Base-by-base conservation (phyloP, 1,140 invertebrate genomes). In the Ceratina australensis region DNA sequence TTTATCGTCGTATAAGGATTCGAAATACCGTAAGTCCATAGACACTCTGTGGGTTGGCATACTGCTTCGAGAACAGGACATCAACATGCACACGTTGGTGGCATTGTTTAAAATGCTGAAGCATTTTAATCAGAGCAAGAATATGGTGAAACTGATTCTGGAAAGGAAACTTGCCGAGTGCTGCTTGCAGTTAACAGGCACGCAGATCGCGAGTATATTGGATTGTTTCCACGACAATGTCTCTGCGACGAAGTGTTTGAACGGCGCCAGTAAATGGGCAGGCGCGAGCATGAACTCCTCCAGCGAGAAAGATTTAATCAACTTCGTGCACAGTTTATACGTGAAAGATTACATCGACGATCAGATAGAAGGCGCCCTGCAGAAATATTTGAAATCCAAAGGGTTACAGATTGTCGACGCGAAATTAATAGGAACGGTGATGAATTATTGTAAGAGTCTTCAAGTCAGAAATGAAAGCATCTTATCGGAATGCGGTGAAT, bases 21-120 rank as follows among this genome's bases (percentile, higher is more conserved):
- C 88, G 5, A 92, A 92, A 66, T 94, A 93, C 88, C 86, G 87
- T 64, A 90, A 93, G 47, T 89, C 90, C 16, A 91, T 95, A 64
- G 95, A 96, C 78, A 94, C 94, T 86, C 84, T 96, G n/a, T 96
- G 95, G 95, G 89, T 94, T 79, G 95, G 95, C 42, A 93, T 96
- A 68, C 89, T 93, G 49, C 93, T 93, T 12, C 93, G 92, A 75
- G 93, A 94, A 74, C 86, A 92, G 22, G 93, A 95, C 18, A 95
- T 96, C 20, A 91, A 93, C 87, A 92, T 92, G 74, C 87, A 89
- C 15, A 94, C 95, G 89, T 91, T 96, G 66, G 87, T 93, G 4
- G 80, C 92, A 42, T 87, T 95, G 28, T 95, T 95, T 82, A 90
- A 89, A 80, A 91, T 94, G 57, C 84, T 96, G 47, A 93, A 93